These are phyloP conservation scores for Falco punctatus DNA, from an alignment of 2,113 vertebrate species.

Conservation along the genomic window DNA sequence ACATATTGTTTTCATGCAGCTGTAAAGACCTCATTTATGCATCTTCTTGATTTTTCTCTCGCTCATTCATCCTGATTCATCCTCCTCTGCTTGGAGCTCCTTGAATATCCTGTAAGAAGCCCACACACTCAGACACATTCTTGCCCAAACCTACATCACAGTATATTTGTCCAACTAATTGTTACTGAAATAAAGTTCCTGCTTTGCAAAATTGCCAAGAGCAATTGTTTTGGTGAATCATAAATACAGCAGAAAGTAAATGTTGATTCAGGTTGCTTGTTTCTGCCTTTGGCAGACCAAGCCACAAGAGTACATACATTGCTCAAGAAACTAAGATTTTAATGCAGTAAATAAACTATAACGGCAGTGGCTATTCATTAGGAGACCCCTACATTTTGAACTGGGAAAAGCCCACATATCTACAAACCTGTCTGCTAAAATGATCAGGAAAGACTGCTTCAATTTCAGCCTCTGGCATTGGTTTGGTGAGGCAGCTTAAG, in stretches of 20 bases:
- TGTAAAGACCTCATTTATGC: slow-evolving; percentile 52
- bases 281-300: slow-evolving; percentile 30
- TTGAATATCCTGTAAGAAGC: slow-evolving; percentile 59
- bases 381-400: background rate
- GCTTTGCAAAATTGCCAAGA: slow-evolving; percentile 47
- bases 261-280: slow-evolving; percentile 49
- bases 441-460: background rate
- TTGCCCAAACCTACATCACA: slow-evolving; percentile 11
- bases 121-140: slow-evolving; percentile 44
- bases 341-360: background rate
- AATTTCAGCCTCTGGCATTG: background rate
- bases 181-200: slow-evolving; percentile 48
- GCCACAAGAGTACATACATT: background rate
- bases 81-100: slow-evolving; percentile 54
- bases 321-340: background rate
- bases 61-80: slow-evolving; percentile 64
- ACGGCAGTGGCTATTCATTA: background rate
- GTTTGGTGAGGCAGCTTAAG: background rate
- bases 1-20: slow-evolving; percentile 57
- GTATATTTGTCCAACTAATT: slow-evolving; percentile 57
- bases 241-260: slow-evolving; percentile 65
- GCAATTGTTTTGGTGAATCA: slow-evolving; percentile 72
- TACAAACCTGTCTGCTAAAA: background rate
- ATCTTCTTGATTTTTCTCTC: slow-evolving; percentile 53
- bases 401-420: background rate